Evolutionary conservation across 2,888 invertebrate species (phyloP), one percentile per base, ranked within the genome.

Genomic region (Ochropacha duplaris): DNA sequence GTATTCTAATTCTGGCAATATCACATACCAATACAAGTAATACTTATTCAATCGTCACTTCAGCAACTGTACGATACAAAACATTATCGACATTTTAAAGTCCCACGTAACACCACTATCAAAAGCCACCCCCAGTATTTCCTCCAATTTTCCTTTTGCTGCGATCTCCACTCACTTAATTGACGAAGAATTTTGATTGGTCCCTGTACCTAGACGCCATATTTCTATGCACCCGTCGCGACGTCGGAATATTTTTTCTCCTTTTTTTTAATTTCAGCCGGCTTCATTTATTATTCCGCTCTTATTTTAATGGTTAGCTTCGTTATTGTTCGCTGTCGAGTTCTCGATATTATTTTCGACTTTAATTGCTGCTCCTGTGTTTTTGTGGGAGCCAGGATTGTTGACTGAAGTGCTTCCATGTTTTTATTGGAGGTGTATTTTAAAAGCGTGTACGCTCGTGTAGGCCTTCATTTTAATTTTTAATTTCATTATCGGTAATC

Each of bases 111-210:
- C 74, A 62, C 71, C 84, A 62, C 85, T 81, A 70, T 54, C 65
- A 70, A 66, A 79, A 85, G 79, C 86, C 84, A 86, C 90, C 89
- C 92, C 87, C 86, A 86, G 88, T 84, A 87, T 89, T 91, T 87
- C 88, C 90, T 91, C 86, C 87, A 90, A 90, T 92, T 92, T 92
- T 92, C 90, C 90, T 89, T 92, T 90, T 88, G 82, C 81, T 74
- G 79, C 90, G 87, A 91, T 91, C 90, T 90, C 87, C 84, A 84
- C 77, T 87, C 87, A 83, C 87, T 92, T 92, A 92, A 92, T 92
- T 92, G 92, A 89, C 90, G 90, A 88, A 85, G 90, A 90, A 92
- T 92, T 92, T 92, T 92, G 92, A 92, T 92, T 92, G 91, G 91
- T 88, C 86, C 78, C 76, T 73, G 81, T 80, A 79, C 76, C 78